phyloP scores from a whole-genome alignment of 2,888 invertebrate species.

The Habrosyne pyritoides region DNA sequence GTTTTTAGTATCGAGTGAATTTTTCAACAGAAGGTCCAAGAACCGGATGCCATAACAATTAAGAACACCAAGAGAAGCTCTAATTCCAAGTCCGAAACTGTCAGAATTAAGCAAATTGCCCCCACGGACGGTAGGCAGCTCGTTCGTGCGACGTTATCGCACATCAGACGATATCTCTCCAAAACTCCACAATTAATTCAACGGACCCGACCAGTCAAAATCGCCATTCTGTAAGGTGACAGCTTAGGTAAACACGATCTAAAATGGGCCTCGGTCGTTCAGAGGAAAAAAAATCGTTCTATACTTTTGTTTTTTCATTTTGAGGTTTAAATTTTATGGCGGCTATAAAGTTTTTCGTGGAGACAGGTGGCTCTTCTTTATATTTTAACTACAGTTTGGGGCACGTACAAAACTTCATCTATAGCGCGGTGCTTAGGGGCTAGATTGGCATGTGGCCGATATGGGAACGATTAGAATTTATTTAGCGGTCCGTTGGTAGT shows the following conservation, averaged over 20 bases:
- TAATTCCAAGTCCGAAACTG: conserved; percentile 55
- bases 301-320: conserved; percentile 76
- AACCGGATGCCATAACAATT: conserved; percentile 58
- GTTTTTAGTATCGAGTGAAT: background rate
- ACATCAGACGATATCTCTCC: conserved; percentile 75
- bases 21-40: conserved; percentile 33
- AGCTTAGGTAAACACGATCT: conserved; percentile 82
- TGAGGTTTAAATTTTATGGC: conserved; percentile 82
- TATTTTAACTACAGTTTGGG: conserved; percentile 70
- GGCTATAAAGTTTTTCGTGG: conserved; percentile 82
- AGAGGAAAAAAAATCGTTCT: conserved; percentile 69
- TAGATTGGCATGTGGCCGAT: conserved; percentile 65
- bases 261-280: conserved; percentile 75
- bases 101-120: conserved; percentile 71
- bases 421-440: conserved; percentile 62
- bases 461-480: conserved; percentile 74
- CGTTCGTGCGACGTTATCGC: conserved; percentile 65
- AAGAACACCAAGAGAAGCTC: conserved; percentile 52
- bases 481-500: conserved; percentile 80
- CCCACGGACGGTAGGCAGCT: conserved; percentile 60
- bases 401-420: conserved; percentile 59
- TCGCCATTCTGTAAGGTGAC: conserved; percentile 81
- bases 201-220: conserved; percentile 75
- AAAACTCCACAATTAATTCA: conserved; percentile 78
- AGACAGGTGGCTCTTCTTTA: conserved; percentile 83